These are phyloP conservation scores for Montipora cactus DNA, from an alignment of 64 coral and sea anemone species.

Conservation along the genomic window DNA sequence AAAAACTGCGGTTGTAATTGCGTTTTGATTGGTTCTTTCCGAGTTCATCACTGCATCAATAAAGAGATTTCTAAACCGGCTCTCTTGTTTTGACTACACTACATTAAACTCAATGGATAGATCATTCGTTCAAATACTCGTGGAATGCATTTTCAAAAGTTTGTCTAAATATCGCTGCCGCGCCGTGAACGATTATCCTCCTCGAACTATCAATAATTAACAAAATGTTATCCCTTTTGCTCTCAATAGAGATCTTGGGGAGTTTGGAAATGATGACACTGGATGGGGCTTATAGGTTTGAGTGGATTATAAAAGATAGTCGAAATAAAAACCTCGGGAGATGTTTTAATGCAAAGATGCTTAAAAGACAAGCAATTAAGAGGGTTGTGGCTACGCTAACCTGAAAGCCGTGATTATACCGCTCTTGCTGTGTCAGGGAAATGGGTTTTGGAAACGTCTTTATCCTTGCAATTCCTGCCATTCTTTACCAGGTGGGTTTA, in stretches of 20 bases:
- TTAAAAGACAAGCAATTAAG: not conserved
- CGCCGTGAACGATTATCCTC: not conserved
- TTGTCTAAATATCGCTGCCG: not conserved
- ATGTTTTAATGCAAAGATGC: not conserved
- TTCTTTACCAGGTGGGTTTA: not conserved
- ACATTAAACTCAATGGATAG: not conserved
- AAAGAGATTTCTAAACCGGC: not conserved
- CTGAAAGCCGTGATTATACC: not conserved
- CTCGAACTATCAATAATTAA: conserved; percentile 36
- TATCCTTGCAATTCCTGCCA: not conserved
- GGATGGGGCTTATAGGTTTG: not conserved
- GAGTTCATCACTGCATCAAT: not conserved
- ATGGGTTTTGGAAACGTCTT: conserved; percentile 18
- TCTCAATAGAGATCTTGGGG: conserved; percentile 12
- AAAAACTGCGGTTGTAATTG: not conserved
- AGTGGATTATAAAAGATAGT: not conserved
- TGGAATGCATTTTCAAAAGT: not conserved
- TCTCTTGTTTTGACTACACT: not conserved
- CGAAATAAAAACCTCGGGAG: not conserved
- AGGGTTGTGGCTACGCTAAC: not conserved
- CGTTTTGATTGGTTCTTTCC: not conserved
- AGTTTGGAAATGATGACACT: not conserved
- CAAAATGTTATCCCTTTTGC: not conserved
- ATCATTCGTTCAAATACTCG: not conserved
- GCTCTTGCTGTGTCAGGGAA: not conserved